Evolutionary conservation across 2,888 invertebrate genomes (phyloP).

Genomic region (Cheiracanthium punctorium): DNA sequence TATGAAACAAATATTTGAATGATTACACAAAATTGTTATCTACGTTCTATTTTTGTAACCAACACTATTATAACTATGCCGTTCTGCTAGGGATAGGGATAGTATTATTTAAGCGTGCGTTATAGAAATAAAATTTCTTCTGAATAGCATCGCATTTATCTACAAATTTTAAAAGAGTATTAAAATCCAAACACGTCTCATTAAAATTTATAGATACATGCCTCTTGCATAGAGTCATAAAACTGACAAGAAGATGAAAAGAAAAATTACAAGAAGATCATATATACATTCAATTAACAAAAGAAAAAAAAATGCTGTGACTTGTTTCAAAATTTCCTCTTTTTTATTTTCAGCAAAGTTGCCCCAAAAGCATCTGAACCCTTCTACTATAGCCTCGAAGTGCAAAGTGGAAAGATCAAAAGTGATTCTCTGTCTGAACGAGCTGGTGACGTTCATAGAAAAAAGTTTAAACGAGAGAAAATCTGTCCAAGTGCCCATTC

Average conservation of each 20-base stretch:
- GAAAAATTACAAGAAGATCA: not conserved
- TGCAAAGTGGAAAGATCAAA: not conserved
- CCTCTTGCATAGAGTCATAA: not conserved
- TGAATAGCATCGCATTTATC: no score
- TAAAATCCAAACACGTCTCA: no score
- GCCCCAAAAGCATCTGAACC: conserved; percentile 17
- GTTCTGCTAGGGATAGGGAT: no score
- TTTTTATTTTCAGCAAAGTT: conserved; percentile 3
- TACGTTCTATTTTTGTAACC: no score
- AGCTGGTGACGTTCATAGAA: not conserved
- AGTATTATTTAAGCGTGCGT: no score
- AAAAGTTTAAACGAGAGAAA: not conserved
- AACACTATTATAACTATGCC: no score
- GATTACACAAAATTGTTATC: no score
- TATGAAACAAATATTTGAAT: no score
- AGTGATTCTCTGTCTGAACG: conserved; percentile 1
- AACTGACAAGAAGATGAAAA: not conserved
- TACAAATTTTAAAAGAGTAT: no score
- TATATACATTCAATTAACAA: not conserved
- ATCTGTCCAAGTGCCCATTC: not conserved
- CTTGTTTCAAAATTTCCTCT: not conserved
- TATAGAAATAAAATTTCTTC: no score
- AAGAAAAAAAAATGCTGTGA: not conserved
- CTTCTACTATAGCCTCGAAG: not conserved
- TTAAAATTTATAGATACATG: no score